These are phyloP conservation scores for Lycopodina hypogea DNA, from an alignment of 37 sponge, comb jelly and placozoan species.

Conservation along the genomic window DNA sequence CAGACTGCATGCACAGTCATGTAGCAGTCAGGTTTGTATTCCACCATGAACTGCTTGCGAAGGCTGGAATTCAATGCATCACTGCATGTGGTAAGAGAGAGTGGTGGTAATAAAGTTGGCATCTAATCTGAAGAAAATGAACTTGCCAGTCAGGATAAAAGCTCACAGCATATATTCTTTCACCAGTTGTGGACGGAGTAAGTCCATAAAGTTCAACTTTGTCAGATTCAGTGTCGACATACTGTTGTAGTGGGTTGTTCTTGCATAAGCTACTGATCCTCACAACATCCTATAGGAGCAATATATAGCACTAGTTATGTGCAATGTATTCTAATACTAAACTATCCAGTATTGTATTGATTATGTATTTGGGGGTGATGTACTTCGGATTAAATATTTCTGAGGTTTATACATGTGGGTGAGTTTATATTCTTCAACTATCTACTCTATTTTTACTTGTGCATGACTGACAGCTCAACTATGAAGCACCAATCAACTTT, in stretches of 20 bases:
- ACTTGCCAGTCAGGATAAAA: slow-evolving; percentile 59
- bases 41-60: background rate
- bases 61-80: slow-evolving; percentile 28
- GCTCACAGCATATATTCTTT: slow-evolving; percentile 5
- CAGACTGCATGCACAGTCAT: slow-evolving; percentile 30
- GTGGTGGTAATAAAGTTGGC: too few relatives aligned
- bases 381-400: too few relatives aligned
- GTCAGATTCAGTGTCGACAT: background rate
- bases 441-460: too few relatives aligned
- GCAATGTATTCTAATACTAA: too few relatives aligned
- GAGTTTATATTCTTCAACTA: too few relatives aligned
- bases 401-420: too few relatives aligned
- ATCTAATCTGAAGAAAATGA: background rate
- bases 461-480: too few relatives aligned
- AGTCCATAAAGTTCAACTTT: slow-evolving; percentile 20
- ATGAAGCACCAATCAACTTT: too few relatives aligned
- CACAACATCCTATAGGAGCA: background rate
- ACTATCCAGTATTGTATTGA: too few relatives aligned
- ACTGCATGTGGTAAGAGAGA: background rate
- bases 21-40: slow-evolving; percentile 24
- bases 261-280: background rate
- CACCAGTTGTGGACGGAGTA: background rate
- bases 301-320: too few relatives aligned
- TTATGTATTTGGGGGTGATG: too few relatives aligned
- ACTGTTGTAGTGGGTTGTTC: background rate